A percentile compares a stretch with the other conserved stretches of the same genome.
Conservation (phyloP, 2,113 vertebrate genomes). For the Canis aureus region DNA sequence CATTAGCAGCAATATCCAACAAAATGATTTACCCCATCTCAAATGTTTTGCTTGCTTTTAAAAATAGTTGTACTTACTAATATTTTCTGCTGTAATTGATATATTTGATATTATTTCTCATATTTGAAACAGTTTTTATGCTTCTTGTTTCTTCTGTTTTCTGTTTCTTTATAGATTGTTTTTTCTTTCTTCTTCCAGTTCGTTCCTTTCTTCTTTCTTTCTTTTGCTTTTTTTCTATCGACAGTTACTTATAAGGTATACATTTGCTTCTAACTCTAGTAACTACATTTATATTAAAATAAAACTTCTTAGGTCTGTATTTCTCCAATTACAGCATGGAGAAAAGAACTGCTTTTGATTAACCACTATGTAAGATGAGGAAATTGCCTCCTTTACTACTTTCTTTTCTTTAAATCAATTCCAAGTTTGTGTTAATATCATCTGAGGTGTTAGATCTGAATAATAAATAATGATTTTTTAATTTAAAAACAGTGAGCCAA, state of each 20-base stretch:
- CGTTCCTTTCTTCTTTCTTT: background rate
- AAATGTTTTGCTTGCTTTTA: slow-evolving; percentile 32
- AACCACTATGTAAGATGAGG: background rate
- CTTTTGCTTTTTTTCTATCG: background rate
- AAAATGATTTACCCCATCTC: background rate
- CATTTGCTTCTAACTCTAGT: slow-evolving; percentile 23
- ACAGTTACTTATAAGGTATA: background rate
- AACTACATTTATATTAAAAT: slow-evolving; percentile 17
- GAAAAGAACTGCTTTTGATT: background rate
- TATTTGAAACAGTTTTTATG: background rate
- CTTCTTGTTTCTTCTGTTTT: background rate
- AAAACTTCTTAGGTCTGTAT: background rate
- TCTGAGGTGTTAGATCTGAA: background rate
- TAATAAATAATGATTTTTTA: background rate
- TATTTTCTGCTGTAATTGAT: background rate
- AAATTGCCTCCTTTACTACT: background rate
- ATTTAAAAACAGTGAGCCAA: too few relatives aligned
- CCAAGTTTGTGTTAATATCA: background rate
- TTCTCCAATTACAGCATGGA: background rate
- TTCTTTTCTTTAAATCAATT: background rate
- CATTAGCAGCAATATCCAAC: background rate
- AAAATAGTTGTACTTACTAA: slow-evolving; percentile 2
- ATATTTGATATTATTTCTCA: background rate
- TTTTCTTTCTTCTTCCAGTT: background rate
- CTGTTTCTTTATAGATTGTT: background rate